phyloP scores from a whole-genome alignment of 2,113 vertebrate genomes.

The Rallus limicola region DNA sequence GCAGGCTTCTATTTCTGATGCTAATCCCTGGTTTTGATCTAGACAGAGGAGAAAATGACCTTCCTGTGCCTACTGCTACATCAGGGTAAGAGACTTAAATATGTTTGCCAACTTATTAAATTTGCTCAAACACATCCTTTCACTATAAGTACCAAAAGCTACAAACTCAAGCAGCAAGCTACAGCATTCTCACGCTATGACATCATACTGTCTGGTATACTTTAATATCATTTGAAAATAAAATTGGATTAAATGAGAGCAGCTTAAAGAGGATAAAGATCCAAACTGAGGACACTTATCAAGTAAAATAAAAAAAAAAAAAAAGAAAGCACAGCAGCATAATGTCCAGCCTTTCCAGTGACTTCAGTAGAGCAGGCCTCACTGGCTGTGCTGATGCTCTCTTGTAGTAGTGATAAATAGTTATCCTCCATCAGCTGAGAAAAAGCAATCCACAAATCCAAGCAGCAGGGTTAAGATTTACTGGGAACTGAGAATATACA shows the following conservation, averaged over 20 bases:
- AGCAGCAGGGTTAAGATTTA: neutral
- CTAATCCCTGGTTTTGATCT: constrained; percentile 35
- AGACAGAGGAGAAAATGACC: neutral
- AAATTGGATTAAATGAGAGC: constrained; percentile 73
- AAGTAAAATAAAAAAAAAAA: constrained; percentile 32
- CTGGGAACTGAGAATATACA: neutral
- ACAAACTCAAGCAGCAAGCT: constrained; percentile 66
- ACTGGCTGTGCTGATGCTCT: neutral
- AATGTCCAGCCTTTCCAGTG: neutral
- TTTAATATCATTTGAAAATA: constrained; percentile 72
- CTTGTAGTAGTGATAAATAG: neutral
- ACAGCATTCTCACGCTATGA: constrained; percentile 70
- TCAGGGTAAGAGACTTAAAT: neutral
- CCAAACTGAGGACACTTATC: constrained; percentile 64
- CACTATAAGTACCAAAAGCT: constrained; percentile 51
- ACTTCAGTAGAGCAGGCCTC: neutral
- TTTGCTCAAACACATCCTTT: constrained; percentile 52
- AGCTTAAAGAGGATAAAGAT: constrained; percentile 74
- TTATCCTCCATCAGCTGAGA: neutral
- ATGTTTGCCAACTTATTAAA: constrained; percentile 15
- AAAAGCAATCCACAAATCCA: neutral
- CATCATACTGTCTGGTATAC: constrained; percentile 74
- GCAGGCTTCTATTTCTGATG: constrained; percentile 28
- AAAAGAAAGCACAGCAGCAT: neutral
- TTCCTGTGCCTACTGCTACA: neutral